phyloP scores from a whole-genome alignment of 2,113 vertebrate species.

The Litocranius walleri region DNA sequence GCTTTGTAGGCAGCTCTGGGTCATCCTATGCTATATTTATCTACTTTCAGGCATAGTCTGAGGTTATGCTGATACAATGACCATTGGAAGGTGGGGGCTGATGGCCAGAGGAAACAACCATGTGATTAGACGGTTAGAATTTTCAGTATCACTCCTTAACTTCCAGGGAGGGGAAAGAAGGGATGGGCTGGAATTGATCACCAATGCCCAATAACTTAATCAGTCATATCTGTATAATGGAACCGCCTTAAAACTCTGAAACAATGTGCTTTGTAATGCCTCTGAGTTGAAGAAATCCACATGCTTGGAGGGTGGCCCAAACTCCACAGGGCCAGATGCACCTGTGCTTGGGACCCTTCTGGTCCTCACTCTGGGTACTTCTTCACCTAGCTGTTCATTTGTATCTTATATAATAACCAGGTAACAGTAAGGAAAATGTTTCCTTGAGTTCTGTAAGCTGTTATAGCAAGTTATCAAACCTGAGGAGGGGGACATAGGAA shows the following conservation, averaged over 20 bases:
- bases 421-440: background rate
- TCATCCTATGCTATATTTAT: background rate
- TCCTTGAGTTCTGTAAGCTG: background rate
- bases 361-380: background rate
- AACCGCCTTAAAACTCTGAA: background rate
- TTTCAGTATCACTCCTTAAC: background rate
- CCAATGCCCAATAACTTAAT: background rate
- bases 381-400: background rate
- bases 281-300: background rate
- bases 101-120: background rate
- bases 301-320: background rate
- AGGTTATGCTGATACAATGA: background rate
- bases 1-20: background rate
- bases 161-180: background rate
- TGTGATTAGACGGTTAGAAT: background rate
- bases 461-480: background rate
- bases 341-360: background rate
- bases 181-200: background rate
- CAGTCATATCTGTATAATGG: background rate
- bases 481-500: background rate
- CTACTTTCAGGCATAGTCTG: background rate
- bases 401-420: background rate
- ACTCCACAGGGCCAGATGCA: background rate
- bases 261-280: background rate
- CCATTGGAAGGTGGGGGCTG: background rate